Evolutionary conservation across 2,888 invertebrate species (phyloP).

Genomic region (Amblyteles armatorius): DNA sequence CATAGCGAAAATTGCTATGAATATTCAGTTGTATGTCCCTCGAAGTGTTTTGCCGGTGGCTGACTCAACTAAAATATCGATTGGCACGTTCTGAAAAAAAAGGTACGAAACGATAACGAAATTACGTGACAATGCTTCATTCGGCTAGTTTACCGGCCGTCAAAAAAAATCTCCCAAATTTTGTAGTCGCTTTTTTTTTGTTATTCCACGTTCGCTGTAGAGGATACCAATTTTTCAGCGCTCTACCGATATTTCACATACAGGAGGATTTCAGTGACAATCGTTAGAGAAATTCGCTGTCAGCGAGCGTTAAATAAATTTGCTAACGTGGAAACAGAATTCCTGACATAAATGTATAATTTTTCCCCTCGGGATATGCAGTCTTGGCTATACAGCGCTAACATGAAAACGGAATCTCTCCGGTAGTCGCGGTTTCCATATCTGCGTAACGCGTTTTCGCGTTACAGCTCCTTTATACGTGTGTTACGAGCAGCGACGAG

Average conservation of each 20-base stretch:
- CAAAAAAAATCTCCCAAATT: background rate
- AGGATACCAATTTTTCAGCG: constrained; percentile 9
- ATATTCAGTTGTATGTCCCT: constrained; percentile 59
- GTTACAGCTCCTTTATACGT: constrained; percentile 46
- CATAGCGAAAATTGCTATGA: constrained; percentile 63
- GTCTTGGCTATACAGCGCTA: background rate
- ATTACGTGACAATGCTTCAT: background rate
- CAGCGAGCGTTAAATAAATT: constrained; percentile 7
- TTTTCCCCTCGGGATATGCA: background rate
- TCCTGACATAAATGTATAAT: background rate
- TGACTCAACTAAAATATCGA: constrained; percentile 58
- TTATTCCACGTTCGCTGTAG: background rate
- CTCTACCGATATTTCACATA: background rate
- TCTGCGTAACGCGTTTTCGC: constrained; percentile 37
- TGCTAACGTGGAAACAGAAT: background rate
- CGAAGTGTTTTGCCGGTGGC: constrained; percentile 38
- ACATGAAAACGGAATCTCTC: constrained; percentile 36
- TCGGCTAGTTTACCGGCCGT: background rate
- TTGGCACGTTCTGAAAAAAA: constrained; percentile 26
- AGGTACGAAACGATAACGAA: background rate
- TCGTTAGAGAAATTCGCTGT: background rate
- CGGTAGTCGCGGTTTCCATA: constrained; percentile 27
- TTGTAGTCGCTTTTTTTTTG: background rate
- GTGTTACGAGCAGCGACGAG: constrained; percentile 32
- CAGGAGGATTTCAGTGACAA: background rate